A percentile compares a stretch with the other conserved stretches of the same genome.
Evolutionary conservation across 2,113 vertebrate genomes (phyloP).

Genomic region (Gymnogyps californianus): DNA sequence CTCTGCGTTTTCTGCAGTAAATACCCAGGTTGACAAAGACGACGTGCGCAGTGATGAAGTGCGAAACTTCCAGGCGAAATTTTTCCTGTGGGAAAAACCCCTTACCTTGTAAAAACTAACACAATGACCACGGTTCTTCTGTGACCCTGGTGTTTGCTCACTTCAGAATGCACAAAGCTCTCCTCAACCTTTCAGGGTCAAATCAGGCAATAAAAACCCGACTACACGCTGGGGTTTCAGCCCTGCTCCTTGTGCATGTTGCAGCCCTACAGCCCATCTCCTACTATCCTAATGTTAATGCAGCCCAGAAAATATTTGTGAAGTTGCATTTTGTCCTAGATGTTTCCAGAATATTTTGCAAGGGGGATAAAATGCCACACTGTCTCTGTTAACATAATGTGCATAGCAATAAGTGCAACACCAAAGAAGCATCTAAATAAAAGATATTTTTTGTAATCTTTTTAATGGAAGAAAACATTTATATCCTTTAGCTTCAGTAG

Average conservation of each 20-base stretch:
- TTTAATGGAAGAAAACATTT: neutral
- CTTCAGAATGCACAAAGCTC: constrained; percentile 46
- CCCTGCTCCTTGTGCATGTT: neutral
- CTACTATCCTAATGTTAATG: neutral
- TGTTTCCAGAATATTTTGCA: neutral
- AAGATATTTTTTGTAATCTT: constrained; percentile 12
- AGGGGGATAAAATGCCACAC: neutral
- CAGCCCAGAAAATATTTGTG: neutral
- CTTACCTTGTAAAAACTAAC: constrained; percentile 39
- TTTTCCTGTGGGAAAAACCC: constrained; percentile 61
- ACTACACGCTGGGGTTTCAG: neutral
- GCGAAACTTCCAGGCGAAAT: neutral
- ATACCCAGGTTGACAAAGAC: neutral
- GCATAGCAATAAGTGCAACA: neutral
- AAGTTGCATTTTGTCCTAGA: neutral
- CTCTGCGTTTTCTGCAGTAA: neutral
- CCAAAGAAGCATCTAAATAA: neutral
- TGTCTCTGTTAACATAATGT: neutral
- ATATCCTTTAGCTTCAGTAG: neutral
- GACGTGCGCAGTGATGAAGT: neutral
- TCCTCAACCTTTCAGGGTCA: constrained; percentile 40
- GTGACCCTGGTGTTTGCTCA: constrained; percentile 43
- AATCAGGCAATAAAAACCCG: neutral
- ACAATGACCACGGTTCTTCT: neutral
- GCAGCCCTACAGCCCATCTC: neutral